phyloP scores from a whole-genome alignment of 2,113 vertebrate genomes.

The Bothrops jararaca region DNA sequence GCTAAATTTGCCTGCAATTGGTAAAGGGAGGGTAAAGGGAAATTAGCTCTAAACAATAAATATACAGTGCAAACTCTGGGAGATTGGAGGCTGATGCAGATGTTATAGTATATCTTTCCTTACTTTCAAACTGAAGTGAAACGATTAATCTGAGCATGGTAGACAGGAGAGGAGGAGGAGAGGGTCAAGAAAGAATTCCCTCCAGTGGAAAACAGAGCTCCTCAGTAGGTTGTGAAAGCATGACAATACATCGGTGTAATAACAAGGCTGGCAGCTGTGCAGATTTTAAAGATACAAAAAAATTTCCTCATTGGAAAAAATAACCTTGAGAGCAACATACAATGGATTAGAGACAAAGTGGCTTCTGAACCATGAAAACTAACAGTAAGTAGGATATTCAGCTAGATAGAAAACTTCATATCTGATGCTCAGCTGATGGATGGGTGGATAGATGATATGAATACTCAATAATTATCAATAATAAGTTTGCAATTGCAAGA shows the following conservation, averaged over 20 bases:
- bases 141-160: background rate
- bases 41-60: background rate
- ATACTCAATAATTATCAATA: background rate
- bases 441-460: background rate
- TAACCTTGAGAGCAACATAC: background rate
- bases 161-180: background rate
- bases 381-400: background rate
- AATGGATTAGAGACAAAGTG: background rate
- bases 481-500: background rate
- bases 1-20: background rate
- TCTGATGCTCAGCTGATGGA: background rate
- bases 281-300: background rate
- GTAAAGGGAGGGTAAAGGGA: background rate
- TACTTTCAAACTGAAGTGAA: background rate
- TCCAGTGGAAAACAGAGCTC: background rate
- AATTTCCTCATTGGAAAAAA: background rate
- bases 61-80: background rate
- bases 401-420: background rate
- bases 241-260: background rate
- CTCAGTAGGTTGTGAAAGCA: background rate
- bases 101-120: background rate
- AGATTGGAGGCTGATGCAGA: background rate
- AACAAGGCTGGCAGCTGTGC: background rate
- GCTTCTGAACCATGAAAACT: background rate
- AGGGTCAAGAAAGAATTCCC: background rate